phyloP scores from a whole-genome alignment of 2,797 vertebrate genomes.

The Macropodus opercularis region DNA sequence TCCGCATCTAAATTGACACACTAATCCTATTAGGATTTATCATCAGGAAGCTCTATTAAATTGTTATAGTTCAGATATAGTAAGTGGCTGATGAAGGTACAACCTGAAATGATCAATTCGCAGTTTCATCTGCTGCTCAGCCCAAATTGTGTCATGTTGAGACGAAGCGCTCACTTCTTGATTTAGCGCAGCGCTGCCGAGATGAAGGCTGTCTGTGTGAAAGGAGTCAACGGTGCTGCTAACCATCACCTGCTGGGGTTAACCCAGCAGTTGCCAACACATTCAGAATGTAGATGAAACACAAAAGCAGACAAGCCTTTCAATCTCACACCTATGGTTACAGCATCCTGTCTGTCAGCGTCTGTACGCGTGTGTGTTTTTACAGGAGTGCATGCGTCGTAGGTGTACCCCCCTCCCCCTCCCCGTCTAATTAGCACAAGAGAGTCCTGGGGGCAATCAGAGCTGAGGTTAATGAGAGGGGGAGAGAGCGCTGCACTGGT shows the following conservation, averaged over 20 bases:
- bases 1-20: neutral
- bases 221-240: conserved; percentile 68
- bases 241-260: conserved; percentile 76
- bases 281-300: conserved; percentile 67
- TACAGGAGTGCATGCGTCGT: conserved; percentile 58
- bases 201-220: conserved; percentile 63
- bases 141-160: conserved; percentile 63
- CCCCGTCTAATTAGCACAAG: conserved; percentile 81
- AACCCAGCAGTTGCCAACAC: conserved; percentile 70
- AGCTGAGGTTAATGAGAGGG: conserved; percentile 81
- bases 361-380: conserved; percentile 53
- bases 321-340: conserved; percentile 71
- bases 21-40: conserved; percentile 10
- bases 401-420: conserved; percentile 83
- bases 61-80: conserved; percentile 8
- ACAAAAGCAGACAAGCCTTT: conserved; percentile 72
- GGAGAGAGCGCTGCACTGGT: conserved; percentile 57
- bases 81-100: conserved; percentile 22
- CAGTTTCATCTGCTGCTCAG: conserved; percentile 38
- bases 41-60: conserved; percentile 6
- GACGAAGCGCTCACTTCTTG: conserved; percentile 55
- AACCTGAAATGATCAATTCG: conserved; percentile 45
- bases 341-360: conserved; percentile 70
- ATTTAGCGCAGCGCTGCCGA: conserved; percentile 34
- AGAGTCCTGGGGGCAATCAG: conserved; percentile 83